Evolutionary conservation across 1,140 invertebrate species (phyloP), one percentile per base, ranked within the genome.

Genomic region (Lanistes nyassanus): DNA sequence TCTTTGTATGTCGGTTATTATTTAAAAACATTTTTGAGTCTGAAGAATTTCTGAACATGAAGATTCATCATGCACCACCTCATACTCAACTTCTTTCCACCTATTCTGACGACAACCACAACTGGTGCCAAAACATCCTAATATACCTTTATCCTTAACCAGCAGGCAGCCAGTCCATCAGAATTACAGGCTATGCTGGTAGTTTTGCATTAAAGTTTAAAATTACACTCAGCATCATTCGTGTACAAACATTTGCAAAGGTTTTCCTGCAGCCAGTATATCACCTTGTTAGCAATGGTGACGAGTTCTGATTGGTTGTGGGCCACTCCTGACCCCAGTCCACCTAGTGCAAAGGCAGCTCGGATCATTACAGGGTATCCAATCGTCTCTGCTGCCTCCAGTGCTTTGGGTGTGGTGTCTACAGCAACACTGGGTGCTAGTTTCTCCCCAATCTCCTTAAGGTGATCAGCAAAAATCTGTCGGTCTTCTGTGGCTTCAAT

Each of bases 11-110:
- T n/a, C n/a, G n/a, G n/a, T n/a, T n/a, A n/a, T n/a, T n/a, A n/a
- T n/a, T n/a, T n/a, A n/a, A n/a, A n/a, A n/a, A n/a, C n/a, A n/a
- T n/a, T n/a, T n/a, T n/a, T n/a, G n/a, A n/a, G n/a, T n/a, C n/a
- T n/a, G n/a, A n/a, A n/a, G n/a, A n/a, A n/a, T n/a, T n/a, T n/a
- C n/a, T n/a, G n/a, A n/a, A n/a, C n/a, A n/a, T n/a, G n/a, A n/a
- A n/a, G n/a, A n/a, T n/a, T n/a, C 94, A 91, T 99, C 98, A 72
- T 98, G 90, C 0, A 99, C 96, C 11, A 99, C 97, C 92, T 99
- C 98, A 90, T 99, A 99, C 86, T 99, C 98, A 0, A 99, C 95
- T 92, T 99, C 98, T 89, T 99, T 99, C 98, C 98, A 99, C 19
- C 98, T n/a, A n/a, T n/a, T n/a, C n/a, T n/a, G n/a, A n/a, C n/a